phyloP scores from a whole-genome alignment of 2,113 vertebrate species.

The Zapornia atra region DNA sequence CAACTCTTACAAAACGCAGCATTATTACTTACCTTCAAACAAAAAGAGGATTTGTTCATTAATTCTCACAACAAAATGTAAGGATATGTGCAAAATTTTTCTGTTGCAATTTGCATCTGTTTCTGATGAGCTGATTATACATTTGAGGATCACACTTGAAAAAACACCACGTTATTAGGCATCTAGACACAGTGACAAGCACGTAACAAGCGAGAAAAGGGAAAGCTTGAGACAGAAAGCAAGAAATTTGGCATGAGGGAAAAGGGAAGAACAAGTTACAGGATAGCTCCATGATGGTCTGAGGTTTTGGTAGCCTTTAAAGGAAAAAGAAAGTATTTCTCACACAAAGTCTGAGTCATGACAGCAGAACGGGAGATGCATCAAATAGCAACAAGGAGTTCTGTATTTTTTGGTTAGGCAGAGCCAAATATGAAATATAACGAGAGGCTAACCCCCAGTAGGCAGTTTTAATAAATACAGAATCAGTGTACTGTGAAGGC shows the following conservation, averaged over 20 bases:
- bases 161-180: neutral
- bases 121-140: neutral
- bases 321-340: neutral
- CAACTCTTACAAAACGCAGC: neutral
- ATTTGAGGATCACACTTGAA: neutral
- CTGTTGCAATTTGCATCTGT: neutral
- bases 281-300: neutral
- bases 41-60: neutral
- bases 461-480: neutral
- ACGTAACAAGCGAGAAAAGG: rapidly evolving
- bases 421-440: neutral
- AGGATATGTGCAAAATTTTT: neutral
- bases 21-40: neutral
- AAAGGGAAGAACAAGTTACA: neutral
- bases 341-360: neutral
- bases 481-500: neutral
- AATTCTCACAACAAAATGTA: neutral
- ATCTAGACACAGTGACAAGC: neutral
- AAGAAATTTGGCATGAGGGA: neutral
- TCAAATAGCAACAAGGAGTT: neutral
- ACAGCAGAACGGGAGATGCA: neutral
- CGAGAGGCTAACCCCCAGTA: neutral
- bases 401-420: neutral
- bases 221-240: neutral
- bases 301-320: neutral